phyloP scores from a whole-genome alignment of 2,888 invertebrate species.

The Nebria salina region DNA sequence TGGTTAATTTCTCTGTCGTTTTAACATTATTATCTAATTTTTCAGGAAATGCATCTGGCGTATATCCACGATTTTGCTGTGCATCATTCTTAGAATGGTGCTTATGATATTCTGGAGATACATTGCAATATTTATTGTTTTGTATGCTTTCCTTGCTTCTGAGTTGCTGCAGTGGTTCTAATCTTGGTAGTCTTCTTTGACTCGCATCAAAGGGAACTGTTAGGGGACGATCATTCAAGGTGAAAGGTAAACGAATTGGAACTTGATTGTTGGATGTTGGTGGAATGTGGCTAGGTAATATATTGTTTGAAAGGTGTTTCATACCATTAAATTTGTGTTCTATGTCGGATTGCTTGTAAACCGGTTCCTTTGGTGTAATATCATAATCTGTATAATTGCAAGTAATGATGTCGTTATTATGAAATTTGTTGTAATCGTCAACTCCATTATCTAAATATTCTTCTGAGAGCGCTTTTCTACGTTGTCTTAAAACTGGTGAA shows the following conservation, averaged over 20 bases:
- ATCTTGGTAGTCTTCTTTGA: background rate
- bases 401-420: background rate
- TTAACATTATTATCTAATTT: background rate
- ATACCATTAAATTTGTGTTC: background rate
- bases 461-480: background rate
- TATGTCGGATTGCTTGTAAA: background rate
- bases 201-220: background rate
- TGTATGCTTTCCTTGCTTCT: background rate
- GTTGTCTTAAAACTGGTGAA: background rate
- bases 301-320: background rate
- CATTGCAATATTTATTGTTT: background rate
- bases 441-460: background rate
- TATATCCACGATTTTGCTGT: background rate
- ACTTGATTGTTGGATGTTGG: background rate
- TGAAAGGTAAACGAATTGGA: background rate
- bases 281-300: no score
- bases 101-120: background rate
- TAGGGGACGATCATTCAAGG: background rate
- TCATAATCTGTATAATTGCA: background rate
- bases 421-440: background rate
- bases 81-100: background rate
- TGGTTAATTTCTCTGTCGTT: background rate
- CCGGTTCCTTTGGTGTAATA: background rate
- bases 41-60: background rate
- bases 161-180: background rate